A percentile compares a stretch with the other conserved stretches of the same genome.
phyloP scores from a whole-genome alignment of 2,888 invertebrate species.

The Zygaena filipendulae region DNA sequence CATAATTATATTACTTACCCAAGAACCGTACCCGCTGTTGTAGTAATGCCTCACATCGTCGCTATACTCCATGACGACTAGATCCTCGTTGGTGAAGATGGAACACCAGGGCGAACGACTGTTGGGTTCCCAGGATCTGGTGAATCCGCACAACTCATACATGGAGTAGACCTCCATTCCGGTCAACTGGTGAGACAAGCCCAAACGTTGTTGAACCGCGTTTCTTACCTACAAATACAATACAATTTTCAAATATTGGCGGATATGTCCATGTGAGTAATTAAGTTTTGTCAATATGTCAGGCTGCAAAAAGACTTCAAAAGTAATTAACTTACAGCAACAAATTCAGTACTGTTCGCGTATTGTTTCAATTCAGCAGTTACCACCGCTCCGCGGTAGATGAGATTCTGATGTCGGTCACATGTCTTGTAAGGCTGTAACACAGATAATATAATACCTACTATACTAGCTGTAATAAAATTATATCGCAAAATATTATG shows the following conservation, averaged over 20 bases:
- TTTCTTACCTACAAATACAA: conserved; percentile 34
- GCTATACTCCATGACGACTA: conserved; percentile 77
- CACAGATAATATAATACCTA: no score
- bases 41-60: conserved; percentile 82
- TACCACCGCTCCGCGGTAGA: no score
- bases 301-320: no score
- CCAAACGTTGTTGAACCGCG: conserved; percentile 61
- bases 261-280: background rate
- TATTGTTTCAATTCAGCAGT: no score
- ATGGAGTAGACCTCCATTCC: conserved; percentile 66
- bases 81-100: conserved; percentile 73
- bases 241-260: background rate
- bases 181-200: conserved; percentile 37
- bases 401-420: no score
- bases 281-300: no score
- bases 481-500: no score
- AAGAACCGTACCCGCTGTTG: conserved; percentile 52
- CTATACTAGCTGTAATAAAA: no score
- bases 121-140: conserved; percentile 69
- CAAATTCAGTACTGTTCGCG: no score
- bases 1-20: conserved; percentile 27
- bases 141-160: conserved; percentile 82
- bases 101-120: conserved; percentile 79
- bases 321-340: no score
- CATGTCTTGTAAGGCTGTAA: no score